Conservation (phyloP, 2,113 vertebrate species). For the Piliocolobus tephrosceles region DNA sequence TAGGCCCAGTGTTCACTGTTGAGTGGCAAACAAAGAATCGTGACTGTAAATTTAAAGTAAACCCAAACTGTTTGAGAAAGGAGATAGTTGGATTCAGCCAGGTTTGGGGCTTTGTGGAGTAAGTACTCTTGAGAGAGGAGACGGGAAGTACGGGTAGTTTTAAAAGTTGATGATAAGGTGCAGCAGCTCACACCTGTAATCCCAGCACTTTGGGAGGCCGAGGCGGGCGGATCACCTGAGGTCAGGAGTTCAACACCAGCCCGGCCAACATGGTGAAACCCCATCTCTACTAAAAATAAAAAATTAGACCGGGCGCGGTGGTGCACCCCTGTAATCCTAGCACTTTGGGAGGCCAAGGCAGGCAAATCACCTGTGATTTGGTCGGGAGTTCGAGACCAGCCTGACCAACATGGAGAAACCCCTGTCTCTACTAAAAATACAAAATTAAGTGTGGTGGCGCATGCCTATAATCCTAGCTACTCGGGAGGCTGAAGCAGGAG, state of each 20-base stretch:
- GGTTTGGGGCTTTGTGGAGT: not conserved
- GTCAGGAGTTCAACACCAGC: not conserved
- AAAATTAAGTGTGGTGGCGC: too few relatives aligned
- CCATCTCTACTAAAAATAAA: not conserved
- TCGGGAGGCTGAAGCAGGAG: too few relatives aligned
- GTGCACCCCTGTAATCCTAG: too few relatives aligned
- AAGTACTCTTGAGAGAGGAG: not conserved
- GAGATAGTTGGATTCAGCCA: not conserved
- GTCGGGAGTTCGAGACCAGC: too few relatives aligned
- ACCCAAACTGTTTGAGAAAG: not conserved
- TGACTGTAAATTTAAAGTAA: not conserved
- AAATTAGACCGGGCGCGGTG: rapidly evolving
- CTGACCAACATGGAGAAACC: too few relatives aligned
- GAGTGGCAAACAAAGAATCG: not conserved
- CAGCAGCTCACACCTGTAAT: not conserved
- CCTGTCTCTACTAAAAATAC: too few relatives aligned
- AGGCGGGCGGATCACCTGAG: not conserved
- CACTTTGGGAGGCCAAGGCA: too few relatives aligned
- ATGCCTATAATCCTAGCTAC: too few relatives aligned
- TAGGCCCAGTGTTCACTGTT: not conserved
- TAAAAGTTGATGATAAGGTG: not conserved
- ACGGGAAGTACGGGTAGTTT: not conserved
- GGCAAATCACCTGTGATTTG: too few relatives aligned
- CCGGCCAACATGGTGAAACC: not conserved
- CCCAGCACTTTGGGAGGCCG: not conserved